A percentile compares a stretch with the other conserved stretches of the same genome.
phyloP scores from a whole-genome alignment of 2,797 vertebrate genomes.

The Pangasius djambal region DNA sequence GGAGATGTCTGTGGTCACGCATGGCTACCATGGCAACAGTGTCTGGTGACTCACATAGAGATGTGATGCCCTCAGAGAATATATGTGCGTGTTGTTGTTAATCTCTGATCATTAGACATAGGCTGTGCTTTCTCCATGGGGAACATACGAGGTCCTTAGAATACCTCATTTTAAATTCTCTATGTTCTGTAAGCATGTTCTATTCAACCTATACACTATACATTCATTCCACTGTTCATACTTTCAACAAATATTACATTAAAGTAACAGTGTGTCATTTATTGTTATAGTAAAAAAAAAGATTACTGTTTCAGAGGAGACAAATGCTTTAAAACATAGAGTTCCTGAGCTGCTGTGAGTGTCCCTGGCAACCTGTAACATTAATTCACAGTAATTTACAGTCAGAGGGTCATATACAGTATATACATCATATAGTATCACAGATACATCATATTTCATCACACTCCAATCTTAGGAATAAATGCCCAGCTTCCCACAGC shows the following conservation, averaged over 20 bases:
- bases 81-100: constrained; percentile 60
- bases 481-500: neutral
- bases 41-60: constrained; percentile 56
- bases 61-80: constrained; percentile 50
- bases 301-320: neutral
- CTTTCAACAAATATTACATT: constrained; percentile 4
- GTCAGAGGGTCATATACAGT: neutral
- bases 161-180: constrained; percentile 31
- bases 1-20: constrained; percentile 78
- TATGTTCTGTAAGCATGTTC: constrained; percentile 17
- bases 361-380: neutral
- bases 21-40: constrained; percentile 77
- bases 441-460: neutral
- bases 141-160: constrained; percentile 20
- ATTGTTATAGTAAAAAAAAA: neutral
- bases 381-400: neutral
- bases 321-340: neutral
- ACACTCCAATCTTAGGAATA: neutral
- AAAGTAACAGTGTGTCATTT: neutral
- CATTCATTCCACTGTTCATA: neutral
- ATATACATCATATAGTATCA: neutral
- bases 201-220: constrained; percentile 6
- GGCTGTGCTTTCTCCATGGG: constrained; percentile 29
- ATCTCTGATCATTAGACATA: constrained; percentile 72
- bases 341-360: neutral